Evolutionary conservation across 2,888 invertebrate species (phyloP), one percentile per base, ranked within the genome.

Genomic region (Oscheius sp.): DNA sequence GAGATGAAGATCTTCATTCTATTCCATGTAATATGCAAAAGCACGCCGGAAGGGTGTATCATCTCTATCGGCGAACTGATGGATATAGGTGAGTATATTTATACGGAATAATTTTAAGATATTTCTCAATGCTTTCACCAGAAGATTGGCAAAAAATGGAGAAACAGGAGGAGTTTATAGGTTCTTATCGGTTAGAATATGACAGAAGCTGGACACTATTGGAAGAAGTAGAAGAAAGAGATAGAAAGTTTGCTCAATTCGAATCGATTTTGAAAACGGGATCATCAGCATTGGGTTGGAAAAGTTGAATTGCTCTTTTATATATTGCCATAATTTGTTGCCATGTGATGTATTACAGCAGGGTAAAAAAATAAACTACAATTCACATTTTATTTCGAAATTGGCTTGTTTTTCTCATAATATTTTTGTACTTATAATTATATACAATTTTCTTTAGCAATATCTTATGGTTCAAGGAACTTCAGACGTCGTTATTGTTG

Each of bases 21-120:
- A 90, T 90, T 0, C 90, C 92, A 1, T 92, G 92, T 85, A 92
- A 92, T 86, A 90, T 92, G 84, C 88, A 90, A 20, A 92, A 92
- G 87, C 89, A 90, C 50, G 91, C 92, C 26, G 92, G 92, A 0
- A 89, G 90, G 36, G 87, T 90, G 24, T 92, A 92, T 87, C 91
- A 92, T 86, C 87, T 92, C 44, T 92, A 92, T 86, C 86, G 90
- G 82, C 87, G 90, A 81, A 82, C 88, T 50, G 90, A 90, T 2
- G 91, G 91, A 5, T 91, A 91, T 85, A 88, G 88, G 71, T 70
- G n/a, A 33, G 49, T 12, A 8, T 12, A 14, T 17, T 24, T 22
- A 3, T 50, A 9, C n/a, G 20, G 50, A 50, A 24, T 50, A 26
- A 24, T 12, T 41, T 68, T 62, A 8, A 78, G 76, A 45, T 92